A percentile compares a stretch with the other conserved stretches of the same genome.
phyloP scores from a whole-genome alignment of 2,888 invertebrate genomes.

The Chouioia cunea region DNA sequence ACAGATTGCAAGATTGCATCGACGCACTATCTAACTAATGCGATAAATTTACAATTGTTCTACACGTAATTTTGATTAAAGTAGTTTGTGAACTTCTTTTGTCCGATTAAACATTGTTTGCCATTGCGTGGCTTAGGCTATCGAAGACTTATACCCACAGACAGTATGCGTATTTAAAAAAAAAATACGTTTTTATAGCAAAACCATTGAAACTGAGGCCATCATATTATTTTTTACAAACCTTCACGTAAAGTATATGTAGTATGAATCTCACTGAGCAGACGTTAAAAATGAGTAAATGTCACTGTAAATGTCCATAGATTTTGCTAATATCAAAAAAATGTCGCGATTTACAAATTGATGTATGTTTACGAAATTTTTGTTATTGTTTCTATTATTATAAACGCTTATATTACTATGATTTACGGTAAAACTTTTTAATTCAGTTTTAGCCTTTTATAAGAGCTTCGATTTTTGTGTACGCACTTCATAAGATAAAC shows the following conservation, averaged over 20 bases:
- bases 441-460: slow-evolving; percentile 31
- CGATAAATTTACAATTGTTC: slow-evolving; percentile 24
- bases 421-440: slow-evolving; percentile 22
- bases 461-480: slow-evolving; percentile 27
- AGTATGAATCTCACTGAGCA: slow-evolving; percentile 40
- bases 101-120: slow-evolving; percentile 25
- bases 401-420: slow-evolving; percentile 26
- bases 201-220: slow-evolving; percentile 26
- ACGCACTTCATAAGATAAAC: slow-evolving; percentile 15
- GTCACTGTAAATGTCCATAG: slow-evolving; percentile 43
- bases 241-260: slow-evolving; percentile 35
- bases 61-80: slow-evolving; percentile 15
- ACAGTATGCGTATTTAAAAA: slow-evolving; percentile 21
- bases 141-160: slow-evolving; percentile 16
- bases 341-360: slow-evolving; percentile 44
- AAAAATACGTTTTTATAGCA: slow-evolving; percentile 8
- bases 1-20: slow-evolving; percentile 13
- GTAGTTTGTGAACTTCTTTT: slow-evolving; percentile 10
- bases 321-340: slow-evolving; percentile 42
- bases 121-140: slow-evolving; percentile 23
- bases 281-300: slow-evolving; percentile 35
- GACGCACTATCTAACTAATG: slow-evolving; percentile 25
- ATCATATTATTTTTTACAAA: slow-evolving; percentile 38
- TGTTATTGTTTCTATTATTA: slow-evolving; percentile 15
- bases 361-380: slow-evolving; percentile 27